Conservation (phyloP, 2,888 invertebrate species). For the Fragum whitleyi region DNA sequence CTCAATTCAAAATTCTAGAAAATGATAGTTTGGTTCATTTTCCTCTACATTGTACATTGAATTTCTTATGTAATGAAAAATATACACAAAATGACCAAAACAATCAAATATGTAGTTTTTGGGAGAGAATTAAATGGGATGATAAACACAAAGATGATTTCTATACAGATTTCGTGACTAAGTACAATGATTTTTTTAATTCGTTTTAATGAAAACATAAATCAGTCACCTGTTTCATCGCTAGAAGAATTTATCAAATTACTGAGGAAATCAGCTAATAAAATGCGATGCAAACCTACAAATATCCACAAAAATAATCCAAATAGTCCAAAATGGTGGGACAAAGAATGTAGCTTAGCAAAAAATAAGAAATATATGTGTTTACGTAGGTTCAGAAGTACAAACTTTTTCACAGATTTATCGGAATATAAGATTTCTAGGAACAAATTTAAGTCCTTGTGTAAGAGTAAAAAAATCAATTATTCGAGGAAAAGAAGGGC, state of each 20-base stretch:
- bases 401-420: not conserved
- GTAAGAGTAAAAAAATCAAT: not conserved
- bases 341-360: not conserved
- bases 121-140: not conserved
- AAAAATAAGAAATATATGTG: not conserved
- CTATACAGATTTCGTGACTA: not conserved
- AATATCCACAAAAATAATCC: not conserved
- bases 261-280: not conserved
- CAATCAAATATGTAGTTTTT: not conserved
- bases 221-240: not conserved
- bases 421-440: not conserved
- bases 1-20: constrained; percentile 1
- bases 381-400: not conserved
- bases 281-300: not conserved
- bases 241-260: not conserved
- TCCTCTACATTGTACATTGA: constrained; percentile 22
- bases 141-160: not conserved
- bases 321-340: no score
- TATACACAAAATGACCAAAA: not conserved
- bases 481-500: not conserved
- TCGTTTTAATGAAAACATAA: not conserved
- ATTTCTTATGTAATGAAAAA: not conserved
- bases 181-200: not conserved
- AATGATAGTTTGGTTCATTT: constrained; percentile 11
- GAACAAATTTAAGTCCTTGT: not conserved